A percentile compares a stretch with the other conserved stretches of the same genome.
phyloP scores from a whole-genome alignment of 2,888 invertebrate genomes.

The Spodoptera picta region DNA sequence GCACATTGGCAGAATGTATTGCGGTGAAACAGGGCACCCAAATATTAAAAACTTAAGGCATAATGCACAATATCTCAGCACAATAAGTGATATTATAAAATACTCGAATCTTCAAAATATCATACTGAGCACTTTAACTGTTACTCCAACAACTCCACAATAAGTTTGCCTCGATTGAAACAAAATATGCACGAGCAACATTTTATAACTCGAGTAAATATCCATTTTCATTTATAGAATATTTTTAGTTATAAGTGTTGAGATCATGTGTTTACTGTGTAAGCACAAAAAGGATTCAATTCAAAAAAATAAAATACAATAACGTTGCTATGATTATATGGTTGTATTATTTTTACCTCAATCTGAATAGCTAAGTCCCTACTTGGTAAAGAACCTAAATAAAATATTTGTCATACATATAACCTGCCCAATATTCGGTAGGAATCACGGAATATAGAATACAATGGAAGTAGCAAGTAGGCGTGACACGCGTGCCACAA shows the following conservation, averaged over 20 bases:
- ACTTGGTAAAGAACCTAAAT: no score
- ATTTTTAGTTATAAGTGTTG: slow-evolving; percentile 92
- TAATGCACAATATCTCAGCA: slow-evolving; percentile 86
- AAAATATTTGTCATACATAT: no score
- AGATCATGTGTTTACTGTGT: slow-evolving; percentile 92
- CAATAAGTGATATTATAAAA: slow-evolving; percentile 77
- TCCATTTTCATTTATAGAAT: slow-evolving; percentile 89
- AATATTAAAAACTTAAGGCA: slow-evolving; percentile 77
- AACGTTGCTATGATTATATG: slow-evolving; percentile 90
- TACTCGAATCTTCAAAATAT: slow-evolving; percentile 76
- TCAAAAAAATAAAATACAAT: slow-evolving; percentile 90
- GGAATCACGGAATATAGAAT: no score
- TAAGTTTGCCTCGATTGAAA: slow-evolving; percentile 80
- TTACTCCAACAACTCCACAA: slow-evolving; percentile 77
- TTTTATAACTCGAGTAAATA: slow-evolving; percentile 78
- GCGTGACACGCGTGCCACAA: no score
- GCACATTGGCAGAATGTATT: slow-evolving; percentile 81
- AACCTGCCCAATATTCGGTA: no score
- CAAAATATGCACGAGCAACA: slow-evolving; percentile 85
- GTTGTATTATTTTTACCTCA: slow-evolving; percentile 74
- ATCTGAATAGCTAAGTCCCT: not conserved
- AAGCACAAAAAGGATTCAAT: slow-evolving; percentile 91
- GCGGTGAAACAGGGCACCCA: slow-evolving; percentile 82
- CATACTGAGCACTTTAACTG: slow-evolving; percentile 79
- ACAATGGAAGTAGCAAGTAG: no score